Base-by-base conservation (phyloP, 2,113 vertebrate species). In the Poicephalus meyeri region DNA sequence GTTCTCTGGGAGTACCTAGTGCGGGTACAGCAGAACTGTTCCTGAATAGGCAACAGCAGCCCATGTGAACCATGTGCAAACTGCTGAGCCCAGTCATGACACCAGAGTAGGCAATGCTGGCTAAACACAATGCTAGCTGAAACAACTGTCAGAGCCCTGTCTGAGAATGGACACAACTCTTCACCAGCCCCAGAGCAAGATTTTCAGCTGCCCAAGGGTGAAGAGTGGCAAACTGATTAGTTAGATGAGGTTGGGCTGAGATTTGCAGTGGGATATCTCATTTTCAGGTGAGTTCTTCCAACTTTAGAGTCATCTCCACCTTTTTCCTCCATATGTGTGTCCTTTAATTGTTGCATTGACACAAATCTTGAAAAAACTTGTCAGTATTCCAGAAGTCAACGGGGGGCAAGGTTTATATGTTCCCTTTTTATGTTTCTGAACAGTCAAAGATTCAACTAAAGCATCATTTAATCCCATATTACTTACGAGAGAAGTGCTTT, bases 21-120 rank as follows among this genome's bases (percentile, higher is more conserved):
- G 8, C 4, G 49, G 23, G 24, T 72, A 41, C 16, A 52, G 53
- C 10, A 33, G 33, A 73, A 31, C 21, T 0, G 3, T 37, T 78
- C 20, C 37, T 25, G 33, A 50, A 42, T 2, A 28, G 28, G 20
- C 2, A 4, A 1, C 16, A 33, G 61, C 39, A 81, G 65, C 17
- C 1, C n/a, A 31, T 1, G 1, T 16, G 44, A 33, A 11, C 21
- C 6, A 0, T 3, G 10, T 2, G 5, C 0, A 0, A 15, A 8
- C 14, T 61, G 20, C 28, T 60, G 60, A 83, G 49, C 31, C n/a
- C 3, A 7, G 16, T 9, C 8, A 4, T 13, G 25, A 25, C 4
- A 3, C 2, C 9, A 19, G 58, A 13, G 9, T 2, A 7, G n/a
- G 8, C 21, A 18, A 5, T 13, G 29, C 37, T 24, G 42, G 6